Evolutionary conservation across 2,888 invertebrate species (phyloP), one percentile per base, ranked within the genome.

Genomic region (Meta bourneti): DNA sequence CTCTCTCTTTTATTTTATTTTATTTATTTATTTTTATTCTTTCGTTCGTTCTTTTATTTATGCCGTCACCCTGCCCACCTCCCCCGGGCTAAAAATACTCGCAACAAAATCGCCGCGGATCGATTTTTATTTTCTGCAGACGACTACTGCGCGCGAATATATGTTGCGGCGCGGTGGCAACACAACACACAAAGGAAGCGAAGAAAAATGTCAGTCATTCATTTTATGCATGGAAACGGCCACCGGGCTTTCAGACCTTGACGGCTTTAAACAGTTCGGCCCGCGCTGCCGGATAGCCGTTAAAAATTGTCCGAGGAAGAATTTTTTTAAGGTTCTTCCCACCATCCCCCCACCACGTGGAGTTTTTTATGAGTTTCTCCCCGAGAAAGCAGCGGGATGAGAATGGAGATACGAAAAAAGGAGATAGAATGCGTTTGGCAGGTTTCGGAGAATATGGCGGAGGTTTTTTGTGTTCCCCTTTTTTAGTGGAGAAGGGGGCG

Each of bases 181-280:
- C 81, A 81, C 81, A 80, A 54, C 80, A 52, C 61, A 87, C 79
- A 81, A 81, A 81, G 75, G 81, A 75, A 81, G 72, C 52, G 81
- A 81, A 88, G 88, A 88, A 88, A 88, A 88, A 88, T 88, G 88
- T 88, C 88, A 74, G 81, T 88, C 88, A 88, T 88, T 80, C 88
- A 81, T 88, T 88, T 88, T 88, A 88, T 88, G 88, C 88, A 88
- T 88, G 81, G 54, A 88, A 81, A 88, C 88, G 81, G 74, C 88
- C 80, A 20, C 19, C 48, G 69, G 88, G 88, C 51, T 88, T 88
- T 88, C 88, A 75, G 34, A 81, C 81, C 74, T 69, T 80, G 87
- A 87, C 51, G 79, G 79, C 72, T 87, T 87, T 87, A 87, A 87
- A 87, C 87, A 87, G 87, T 87, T 72, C 80, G 72, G 34, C 69